Conservation (phyloP, 1,140 invertebrate species). For the Rhysida immarginata region DNA sequence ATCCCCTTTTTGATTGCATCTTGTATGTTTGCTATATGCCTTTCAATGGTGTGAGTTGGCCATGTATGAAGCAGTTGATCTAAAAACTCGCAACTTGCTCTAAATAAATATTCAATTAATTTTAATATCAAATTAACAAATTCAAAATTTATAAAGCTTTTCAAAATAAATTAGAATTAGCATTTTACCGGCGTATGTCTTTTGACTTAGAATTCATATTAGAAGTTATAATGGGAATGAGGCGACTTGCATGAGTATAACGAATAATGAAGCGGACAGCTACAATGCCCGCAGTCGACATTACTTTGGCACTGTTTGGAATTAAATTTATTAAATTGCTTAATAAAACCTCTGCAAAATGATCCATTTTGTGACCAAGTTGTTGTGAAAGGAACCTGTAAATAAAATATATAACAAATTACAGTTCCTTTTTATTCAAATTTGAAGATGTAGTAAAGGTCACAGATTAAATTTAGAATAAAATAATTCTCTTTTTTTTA, state of each 20-base stretch:
- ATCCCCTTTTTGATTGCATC: constrained; percentile 80
- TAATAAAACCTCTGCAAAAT: constrained; percentile 64
- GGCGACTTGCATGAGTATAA: constrained; percentile 63
- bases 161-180: not conserved
- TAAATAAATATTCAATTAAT: constrained; percentile 14
- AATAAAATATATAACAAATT: no score
- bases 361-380: constrained; percentile 57
- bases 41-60: constrained; percentile 64
- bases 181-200: constrained; percentile 54
- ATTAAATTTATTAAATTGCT: constrained; percentile 75
- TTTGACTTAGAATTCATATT: constrained; percentile 72
- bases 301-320: constrained; percentile 91
- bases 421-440: no score
- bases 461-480: no score
- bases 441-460: no score
- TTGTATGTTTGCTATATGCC: constrained; percentile 54
- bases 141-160: not conserved
- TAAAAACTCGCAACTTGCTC: constrained; percentile 65
- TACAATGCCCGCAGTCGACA: constrained; percentile 75
- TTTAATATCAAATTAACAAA: not conserved
- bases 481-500: not conserved
- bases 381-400: constrained; percentile 63
- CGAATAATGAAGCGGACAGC: constrained; percentile 78
- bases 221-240: constrained; percentile 71
- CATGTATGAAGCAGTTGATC: constrained; percentile 69